Conservation (phyloP, 2,888 invertebrate genomes). For the Brachyopa scutellaris region DNA sequence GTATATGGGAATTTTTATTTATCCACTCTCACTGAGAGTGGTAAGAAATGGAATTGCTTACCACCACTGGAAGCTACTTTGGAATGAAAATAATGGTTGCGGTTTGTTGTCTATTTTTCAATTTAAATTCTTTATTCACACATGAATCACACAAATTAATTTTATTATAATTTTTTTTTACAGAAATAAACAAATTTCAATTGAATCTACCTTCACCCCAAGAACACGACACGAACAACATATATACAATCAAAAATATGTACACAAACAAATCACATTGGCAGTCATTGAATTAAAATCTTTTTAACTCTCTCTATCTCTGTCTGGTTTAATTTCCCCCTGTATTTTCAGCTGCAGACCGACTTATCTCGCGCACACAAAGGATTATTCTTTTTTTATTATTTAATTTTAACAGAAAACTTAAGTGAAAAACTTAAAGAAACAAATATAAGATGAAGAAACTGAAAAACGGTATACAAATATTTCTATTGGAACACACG, state of each 20-base stretch:
- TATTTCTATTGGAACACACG: conserved; percentile 36
- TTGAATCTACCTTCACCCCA: conserved; percentile 14
- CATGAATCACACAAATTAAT: conserved; percentile 23
- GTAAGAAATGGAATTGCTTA: conserved; percentile 9
- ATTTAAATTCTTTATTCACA: background rate
- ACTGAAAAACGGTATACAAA: conserved; percentile 38
- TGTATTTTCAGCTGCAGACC: background rate
- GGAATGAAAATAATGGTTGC: conserved; percentile 72
- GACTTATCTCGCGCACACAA: background rate
- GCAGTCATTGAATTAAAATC: background rate
- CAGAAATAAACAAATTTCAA: conserved; percentile 26
- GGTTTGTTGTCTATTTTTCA: conserved; percentile 69
- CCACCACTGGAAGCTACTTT: conserved; percentile 49
- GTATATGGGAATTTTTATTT: conserved; percentile 44
- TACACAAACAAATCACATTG: background rate
- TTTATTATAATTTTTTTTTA: background rate
- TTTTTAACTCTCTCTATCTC: background rate
- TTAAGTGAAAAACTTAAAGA: conserved; percentile 18
- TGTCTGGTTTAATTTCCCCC: background rate
- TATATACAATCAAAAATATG: background rate
- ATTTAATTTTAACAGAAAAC: conserved; percentile 4
- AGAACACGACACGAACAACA: background rate
- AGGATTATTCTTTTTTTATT: background rate
- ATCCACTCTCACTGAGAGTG: conserved; percentile 12
- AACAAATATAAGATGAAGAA: conserved; percentile 19